phyloP scores from a whole-genome alignment of 2,888 invertebrate genomes.

The Phoronis australis region DNA sequence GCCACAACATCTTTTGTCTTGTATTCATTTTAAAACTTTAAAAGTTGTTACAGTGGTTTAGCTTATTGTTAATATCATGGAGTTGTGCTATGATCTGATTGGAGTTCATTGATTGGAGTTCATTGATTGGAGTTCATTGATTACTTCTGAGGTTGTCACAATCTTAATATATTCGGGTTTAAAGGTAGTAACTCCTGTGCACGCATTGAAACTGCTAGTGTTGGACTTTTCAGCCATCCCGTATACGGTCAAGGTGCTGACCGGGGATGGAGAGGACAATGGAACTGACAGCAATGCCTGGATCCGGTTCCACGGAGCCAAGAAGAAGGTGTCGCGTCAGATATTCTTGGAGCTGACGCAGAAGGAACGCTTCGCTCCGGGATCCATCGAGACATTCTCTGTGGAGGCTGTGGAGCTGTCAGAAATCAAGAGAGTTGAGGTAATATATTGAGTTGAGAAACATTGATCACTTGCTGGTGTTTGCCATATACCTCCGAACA shows the following conservation, averaged over 20 bases:
- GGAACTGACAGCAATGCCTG: constrained; percentile 49
- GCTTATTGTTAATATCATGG: too few relatives aligned
- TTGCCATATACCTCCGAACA: too few relatives aligned
- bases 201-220: neutral
- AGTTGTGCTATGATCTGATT: too few relatives aligned
- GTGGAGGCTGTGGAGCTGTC: constrained; percentile 48
- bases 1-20: too few relatives aligned
- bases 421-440: constrained; percentile 49
- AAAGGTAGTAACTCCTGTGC: too few relatives aligned
- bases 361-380: constrained; percentile 40
- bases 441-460: constrained; percentile 10
- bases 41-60: too few relatives aligned
- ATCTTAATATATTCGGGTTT: too few relatives aligned
- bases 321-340: constrained; percentile 35
- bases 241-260: constrained; percentile 46
- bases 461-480: neutral
- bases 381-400: constrained; percentile 48
- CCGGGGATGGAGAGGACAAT: constrained; percentile 46
- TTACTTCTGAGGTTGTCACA: too few relatives aligned
- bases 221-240: constrained; percentile 38
- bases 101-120: too few relatives aligned
- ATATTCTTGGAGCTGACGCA: constrained; percentile 43
- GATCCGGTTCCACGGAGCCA: constrained; percentile 39
- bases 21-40: too few relatives aligned
- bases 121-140: too few relatives aligned